Percentiles rank a stretch among this genome's conserved stretches.
Conservation (phyloP, 2,113 vertebrate species). For the Stictonetta naevosa region DNA sequence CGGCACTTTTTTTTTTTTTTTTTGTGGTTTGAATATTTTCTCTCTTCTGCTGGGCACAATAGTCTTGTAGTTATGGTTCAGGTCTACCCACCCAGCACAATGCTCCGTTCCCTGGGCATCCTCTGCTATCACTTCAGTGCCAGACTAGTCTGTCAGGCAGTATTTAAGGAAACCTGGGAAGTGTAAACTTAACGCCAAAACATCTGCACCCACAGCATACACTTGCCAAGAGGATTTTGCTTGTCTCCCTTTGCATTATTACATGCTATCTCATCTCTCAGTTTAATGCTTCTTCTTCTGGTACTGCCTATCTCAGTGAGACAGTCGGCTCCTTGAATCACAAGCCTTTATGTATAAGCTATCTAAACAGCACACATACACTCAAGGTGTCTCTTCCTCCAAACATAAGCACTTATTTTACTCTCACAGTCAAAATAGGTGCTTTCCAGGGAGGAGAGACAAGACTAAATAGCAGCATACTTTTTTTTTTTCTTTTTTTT, state of each 20-base stretch:
- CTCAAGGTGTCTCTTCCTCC: constrained; percentile 36
- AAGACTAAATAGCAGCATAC: background rate
- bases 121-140: background rate
- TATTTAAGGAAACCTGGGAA: background rate
- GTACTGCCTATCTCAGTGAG: constrained; percentile 38
- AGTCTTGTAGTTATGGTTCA: background rate
- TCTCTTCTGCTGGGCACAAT: background rate
- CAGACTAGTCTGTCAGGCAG: background rate
- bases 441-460: constrained; percentile 14
- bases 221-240: background rate
- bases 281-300: constrained; percentile 32
- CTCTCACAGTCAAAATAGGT: constrained; percentile 5
- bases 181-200: background rate
- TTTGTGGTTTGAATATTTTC: background rate
- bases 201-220: background rate
- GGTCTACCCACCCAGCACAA: background rate
- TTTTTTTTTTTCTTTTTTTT: background rate
- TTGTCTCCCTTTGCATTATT: constrained; percentile 35
- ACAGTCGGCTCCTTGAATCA: constrained; percentile 23
- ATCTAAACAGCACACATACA: constrained; percentile 20
- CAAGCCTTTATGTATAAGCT: constrained; percentile 33
- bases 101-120: background rate
- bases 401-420: background rate
- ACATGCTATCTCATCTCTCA: constrained; percentile 44
- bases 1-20: background rate